These are phyloP conservation scores for Himalopsyche anomala DNA, from an alignment of 2,888 invertebrate genomes.

Conservation along the genomic window DNA sequence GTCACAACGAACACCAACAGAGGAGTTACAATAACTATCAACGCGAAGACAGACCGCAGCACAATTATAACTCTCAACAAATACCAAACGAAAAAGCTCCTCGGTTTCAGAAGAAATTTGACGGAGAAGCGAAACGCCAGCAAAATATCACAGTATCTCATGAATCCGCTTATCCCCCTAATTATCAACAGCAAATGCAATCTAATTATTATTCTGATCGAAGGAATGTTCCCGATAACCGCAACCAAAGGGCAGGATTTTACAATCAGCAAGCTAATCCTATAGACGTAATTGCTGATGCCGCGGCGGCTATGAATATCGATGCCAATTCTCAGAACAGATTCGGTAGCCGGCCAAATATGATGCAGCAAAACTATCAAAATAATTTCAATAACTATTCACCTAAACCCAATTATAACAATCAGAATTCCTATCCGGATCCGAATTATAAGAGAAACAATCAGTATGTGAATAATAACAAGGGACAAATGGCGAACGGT, in stretches of 20 bases:
- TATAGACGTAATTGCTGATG: constrained; percentile 72
- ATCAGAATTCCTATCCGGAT: constrained; percentile 58
- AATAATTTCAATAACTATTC: constrained; percentile 61
- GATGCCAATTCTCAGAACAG: constrained; percentile 67
- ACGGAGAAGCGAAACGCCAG: constrained; percentile 73
- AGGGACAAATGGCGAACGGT: constrained; percentile 59
- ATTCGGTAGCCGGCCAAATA: constrained; percentile 59
- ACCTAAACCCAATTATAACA: constrained; percentile 63
- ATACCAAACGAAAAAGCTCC: constrained; percentile 77
- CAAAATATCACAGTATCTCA: constrained; percentile 66
- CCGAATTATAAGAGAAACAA: constrained; percentile 61
- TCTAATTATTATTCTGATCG: constrained; percentile 59
- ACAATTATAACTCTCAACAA: constrained; percentile 66
- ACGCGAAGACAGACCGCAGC: constrained; percentile 64
- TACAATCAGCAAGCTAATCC: constrained; percentile 68
- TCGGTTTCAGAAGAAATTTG: constrained; percentile 78
- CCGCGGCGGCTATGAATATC: constrained; percentile 71
- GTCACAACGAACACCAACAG: constrained; percentile 57
- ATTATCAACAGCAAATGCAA: constrained; percentile 62
- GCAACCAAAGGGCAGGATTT: constrained; percentile 50
- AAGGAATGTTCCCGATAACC: constrained; percentile 59
- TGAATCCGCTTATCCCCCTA: constrained; percentile 66
- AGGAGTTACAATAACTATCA: constrained; percentile 65
- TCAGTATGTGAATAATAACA: constrained; percentile 59
- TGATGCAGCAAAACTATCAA: constrained; percentile 61